Evolutionary conservation across 2,113 vertebrate genomes (phyloP).

Genomic region (Ceratotherium simum): DNA sequence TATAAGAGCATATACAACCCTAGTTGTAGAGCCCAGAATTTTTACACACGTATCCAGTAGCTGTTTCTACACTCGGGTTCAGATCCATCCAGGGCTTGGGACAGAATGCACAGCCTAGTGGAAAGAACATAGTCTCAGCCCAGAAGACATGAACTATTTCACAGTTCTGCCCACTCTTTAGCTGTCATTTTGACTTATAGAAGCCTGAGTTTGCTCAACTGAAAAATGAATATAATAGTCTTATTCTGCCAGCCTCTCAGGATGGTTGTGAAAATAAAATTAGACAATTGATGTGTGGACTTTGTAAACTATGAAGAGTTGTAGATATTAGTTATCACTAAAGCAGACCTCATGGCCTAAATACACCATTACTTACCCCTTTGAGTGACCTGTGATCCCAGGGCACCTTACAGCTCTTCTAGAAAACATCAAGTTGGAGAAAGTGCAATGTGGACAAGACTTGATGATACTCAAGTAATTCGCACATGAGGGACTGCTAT

Average conservation of each 20-base stretch:
- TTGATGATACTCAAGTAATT: not conserved
- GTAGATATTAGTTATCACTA: not conserved
- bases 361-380: not conserved
- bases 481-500: not conserved
- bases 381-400: not conserved
- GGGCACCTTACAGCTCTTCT: not conserved
- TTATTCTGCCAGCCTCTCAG: not conserved
- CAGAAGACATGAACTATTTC: not conserved
- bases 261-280: not conserved
- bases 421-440: constrained; percentile 16
- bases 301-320: not conserved
- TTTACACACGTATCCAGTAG: not conserved
- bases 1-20: not conserved
- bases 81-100: not conserved
- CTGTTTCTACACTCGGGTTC: not conserved
- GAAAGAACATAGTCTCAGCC: not conserved
- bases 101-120: not conserved
- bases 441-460: not conserved
- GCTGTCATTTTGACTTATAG: not conserved
- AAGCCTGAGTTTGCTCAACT: not conserved
- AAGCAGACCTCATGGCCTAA: not conserved
- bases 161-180: not conserved
- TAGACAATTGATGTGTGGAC: not conserved
- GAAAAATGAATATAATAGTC: constrained; percentile 29
- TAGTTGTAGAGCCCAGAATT: not conserved